phyloP scores from a whole-genome alignment of 2,113 vertebrate genomes.

The Apteryx owenii region DNA sequence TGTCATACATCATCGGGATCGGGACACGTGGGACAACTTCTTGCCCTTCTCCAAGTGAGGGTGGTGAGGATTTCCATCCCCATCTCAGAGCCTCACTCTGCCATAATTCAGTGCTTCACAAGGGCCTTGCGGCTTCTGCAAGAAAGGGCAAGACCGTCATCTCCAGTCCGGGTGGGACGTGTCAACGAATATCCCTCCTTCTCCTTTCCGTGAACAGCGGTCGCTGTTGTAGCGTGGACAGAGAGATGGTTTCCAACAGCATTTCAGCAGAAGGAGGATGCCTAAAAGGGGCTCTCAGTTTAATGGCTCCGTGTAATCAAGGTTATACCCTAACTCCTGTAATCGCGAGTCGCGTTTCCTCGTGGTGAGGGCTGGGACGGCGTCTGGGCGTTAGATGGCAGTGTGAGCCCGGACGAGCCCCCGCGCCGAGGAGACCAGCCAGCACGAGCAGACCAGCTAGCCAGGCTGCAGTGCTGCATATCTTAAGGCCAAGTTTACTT shows the following conservation, averaged over 20 bases:
- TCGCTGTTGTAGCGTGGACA: neutral
- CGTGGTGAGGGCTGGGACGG: accelerated
- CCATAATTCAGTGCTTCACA: accelerated
- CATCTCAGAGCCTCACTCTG: neutral
- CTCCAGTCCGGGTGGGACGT: accelerated
- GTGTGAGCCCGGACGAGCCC: neutral
- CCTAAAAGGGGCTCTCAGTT: neutral
- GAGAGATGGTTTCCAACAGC: neutral
- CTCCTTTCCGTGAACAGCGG: accelerated
- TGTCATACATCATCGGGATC: no score
- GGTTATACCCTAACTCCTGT: neutral
- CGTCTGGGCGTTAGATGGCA: conserved; percentile 24
- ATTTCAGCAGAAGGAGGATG: accelerated
- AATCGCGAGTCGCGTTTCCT: accelerated
- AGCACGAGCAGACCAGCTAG: neutral
- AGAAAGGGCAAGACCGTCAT: accelerated
- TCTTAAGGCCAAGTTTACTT: neutral
- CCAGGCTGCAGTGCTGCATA: accelerated
- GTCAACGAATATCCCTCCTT: accelerated
- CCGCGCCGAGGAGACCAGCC: neutral
- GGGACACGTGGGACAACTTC: neutral
- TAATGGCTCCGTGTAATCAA: no score
- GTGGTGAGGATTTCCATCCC: neutral
- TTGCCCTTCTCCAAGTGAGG: no score
- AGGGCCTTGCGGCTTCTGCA: accelerated